Percentiles rank a stretch among this genome's conserved stretches.
These are phyloP conservation scores for Nematopogon swammerdamellus DNA, from an alignment of 2,888 invertebrate species.

Conservation along the genomic window DNA sequence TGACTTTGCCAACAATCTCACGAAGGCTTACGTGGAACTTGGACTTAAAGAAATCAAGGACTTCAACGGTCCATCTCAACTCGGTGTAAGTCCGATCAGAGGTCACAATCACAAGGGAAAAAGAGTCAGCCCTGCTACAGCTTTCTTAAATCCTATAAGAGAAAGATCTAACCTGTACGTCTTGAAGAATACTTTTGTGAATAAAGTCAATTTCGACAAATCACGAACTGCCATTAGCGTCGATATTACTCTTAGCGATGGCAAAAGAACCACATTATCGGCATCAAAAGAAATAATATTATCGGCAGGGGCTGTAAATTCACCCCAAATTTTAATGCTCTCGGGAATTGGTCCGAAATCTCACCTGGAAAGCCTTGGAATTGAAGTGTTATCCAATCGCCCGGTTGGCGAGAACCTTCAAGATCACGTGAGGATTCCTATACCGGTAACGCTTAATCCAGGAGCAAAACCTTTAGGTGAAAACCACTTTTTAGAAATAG, in stretches of 20 bases:
- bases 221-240: slow-evolving; percentile 25
- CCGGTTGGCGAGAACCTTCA: slow-evolving; percentile 46
- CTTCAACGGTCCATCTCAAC: slow-evolving; percentile 41
- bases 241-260: slow-evolving; percentile 21
- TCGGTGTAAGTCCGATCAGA: slow-evolving; percentile 52
- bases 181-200: slow-evolving; percentile 29
- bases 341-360: slow-evolving; percentile 37
- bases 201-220: slow-evolving; percentile 22
- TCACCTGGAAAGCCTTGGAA: slow-evolving; percentile 24
- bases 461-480: slow-evolving; percentile 27
- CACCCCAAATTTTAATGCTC: slow-evolving; percentile 33
- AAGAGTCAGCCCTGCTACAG: slow-evolving; percentile 54
- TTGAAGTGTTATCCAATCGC: slow-evolving; percentile 27
- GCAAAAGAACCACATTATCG: slow-evolving; percentile 21
- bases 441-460: slow-evolving; percentile 32
- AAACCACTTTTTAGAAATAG: slow-evolving; percentile 31
- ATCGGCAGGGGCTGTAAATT: slow-evolving; percentile 37
- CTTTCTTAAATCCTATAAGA: slow-evolving; percentile 33
- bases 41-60: slow-evolving; percentile 41
- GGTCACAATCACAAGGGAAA: slow-evolving; percentile 47
- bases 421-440: slow-evolving; percentile 43
- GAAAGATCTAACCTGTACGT: slow-evolving; percentile 32
- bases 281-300: slow-evolving; percentile 34
- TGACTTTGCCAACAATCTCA: slow-evolving; percentile 28
- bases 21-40: slow-evolving; percentile 42